Conservation (phyloP, 2,888 invertebrate genomes). For the Drosophila eohydei region DNA sequence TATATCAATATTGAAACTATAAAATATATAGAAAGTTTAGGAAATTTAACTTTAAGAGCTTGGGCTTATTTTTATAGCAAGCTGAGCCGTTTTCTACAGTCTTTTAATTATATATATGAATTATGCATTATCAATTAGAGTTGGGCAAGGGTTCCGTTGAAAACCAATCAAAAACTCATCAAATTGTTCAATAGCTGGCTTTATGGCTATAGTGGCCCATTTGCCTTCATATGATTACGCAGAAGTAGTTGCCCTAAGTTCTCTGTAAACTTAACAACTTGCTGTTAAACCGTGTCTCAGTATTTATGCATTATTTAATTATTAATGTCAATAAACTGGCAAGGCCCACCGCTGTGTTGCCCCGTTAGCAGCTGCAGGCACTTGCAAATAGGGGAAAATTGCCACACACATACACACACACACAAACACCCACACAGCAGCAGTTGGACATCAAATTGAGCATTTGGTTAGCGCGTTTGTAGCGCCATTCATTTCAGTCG, state of each 20-base stretch:
- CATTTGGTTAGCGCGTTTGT: conserved; percentile 63
- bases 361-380: conserved; percentile 12
- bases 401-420: conserved; percentile 7
- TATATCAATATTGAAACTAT: neutral
- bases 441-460: conserved; percentile 67
- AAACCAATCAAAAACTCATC: neutral
- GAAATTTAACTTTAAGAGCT: too few relatives aligned
- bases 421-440: conserved; percentile 4
- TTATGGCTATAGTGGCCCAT: neutral
- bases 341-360: conserved; percentile 12
- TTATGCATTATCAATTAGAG: neutral
- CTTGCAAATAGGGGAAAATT: conserved; percentile 17
- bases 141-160: neutral
- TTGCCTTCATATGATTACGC: neutral
- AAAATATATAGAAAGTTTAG: neutral
- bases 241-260: neutral
- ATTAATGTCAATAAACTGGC: conserved; percentile 37
- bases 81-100: too few relatives aligned
- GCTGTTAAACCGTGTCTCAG: conserved; percentile 11
- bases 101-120: neutral
- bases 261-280: conserved; percentile 2
- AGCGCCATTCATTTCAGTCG: conserved; percentile 45
- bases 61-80: too few relatives aligned
- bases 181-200: neutral
- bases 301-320: conserved; percentile 42